These are phyloP conservation scores for Eupithecia abbreviata DNA, from an alignment of 2,888 invertebrate species.

Conservation along the genomic window DNA sequence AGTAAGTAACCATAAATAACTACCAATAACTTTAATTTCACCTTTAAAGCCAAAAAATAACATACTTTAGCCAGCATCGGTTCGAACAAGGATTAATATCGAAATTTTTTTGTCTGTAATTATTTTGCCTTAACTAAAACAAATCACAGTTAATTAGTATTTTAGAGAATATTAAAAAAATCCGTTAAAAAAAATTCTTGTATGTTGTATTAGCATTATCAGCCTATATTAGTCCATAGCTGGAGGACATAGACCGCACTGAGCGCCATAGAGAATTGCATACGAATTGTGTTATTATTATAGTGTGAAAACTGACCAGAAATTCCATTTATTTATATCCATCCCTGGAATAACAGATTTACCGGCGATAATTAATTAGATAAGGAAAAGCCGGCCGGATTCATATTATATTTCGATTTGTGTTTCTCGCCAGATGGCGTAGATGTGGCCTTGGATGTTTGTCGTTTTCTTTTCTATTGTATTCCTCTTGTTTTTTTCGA, in stretches of 20 bases:
- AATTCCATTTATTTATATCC: not conserved
- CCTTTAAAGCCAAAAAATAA: too few relatives aligned
- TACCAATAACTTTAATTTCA: too few relatives aligned
- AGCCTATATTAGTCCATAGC: too few relatives aligned
- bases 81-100: not conserved
- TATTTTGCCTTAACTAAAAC: not conserved
- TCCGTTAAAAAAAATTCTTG: not conserved
- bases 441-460: slow-evolving; percentile 15
- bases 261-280: too few relatives aligned
- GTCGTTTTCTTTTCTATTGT: not conserved
- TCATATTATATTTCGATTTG: slow-evolving; percentile 31
- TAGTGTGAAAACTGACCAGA: not conserved
- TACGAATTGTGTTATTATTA: not conserved
- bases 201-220: not conserved
- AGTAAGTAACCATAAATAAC: too few relatives aligned
- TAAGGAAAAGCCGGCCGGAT: slow-evolving; percentile 46
- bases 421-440: slow-evolving; percentile 28
- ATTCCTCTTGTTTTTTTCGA: not conserved
- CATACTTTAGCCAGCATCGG: too few relatives aligned
- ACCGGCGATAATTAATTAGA: slow-evolving; percentile 51
- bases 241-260: too few relatives aligned
- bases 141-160: not conserved
- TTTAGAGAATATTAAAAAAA: not conserved
- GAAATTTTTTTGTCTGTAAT: not conserved
- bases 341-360: slow-evolving; percentile 22